phyloP scores from a whole-genome alignment of 2,797 vertebrate species.

The Halcyon leucocephala region DNA sequence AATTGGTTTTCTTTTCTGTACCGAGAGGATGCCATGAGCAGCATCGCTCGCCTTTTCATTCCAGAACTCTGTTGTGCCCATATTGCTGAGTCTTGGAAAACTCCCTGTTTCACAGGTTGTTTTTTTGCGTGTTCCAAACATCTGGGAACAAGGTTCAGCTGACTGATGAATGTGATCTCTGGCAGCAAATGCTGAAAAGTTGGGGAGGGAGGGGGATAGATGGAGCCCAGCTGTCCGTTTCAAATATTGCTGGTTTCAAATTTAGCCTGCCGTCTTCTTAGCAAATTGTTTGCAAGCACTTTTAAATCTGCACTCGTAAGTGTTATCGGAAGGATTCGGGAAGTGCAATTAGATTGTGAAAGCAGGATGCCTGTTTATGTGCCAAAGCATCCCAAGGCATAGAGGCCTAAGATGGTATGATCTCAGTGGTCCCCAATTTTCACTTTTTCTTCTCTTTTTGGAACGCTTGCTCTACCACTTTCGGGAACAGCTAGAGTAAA shows the following conservation, averaged over 20 bases:
- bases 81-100: slow-evolving; percentile 31
- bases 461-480: background rate
- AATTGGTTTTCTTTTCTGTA: slow-evolving; percentile 39
- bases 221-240: slow-evolving; percentile 30
- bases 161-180: slow-evolving; percentile 34
- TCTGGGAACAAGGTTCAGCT: slow-evolving; percentile 48
- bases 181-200: slow-evolving; percentile 11
- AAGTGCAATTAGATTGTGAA: background rate
- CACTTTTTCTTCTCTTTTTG: background rate
- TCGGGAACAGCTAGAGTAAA: background rate
- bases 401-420: background rate
- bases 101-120: background rate
- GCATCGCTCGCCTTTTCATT: slow-evolving; percentile 52
- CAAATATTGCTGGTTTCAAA: slow-evolving; percentile 11
- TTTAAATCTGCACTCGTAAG: background rate
- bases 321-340: background rate
- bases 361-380: background rate
- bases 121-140: slow-evolving; percentile 21
- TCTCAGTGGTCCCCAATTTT: background rate
- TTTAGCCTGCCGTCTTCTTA: slow-evolving; percentile 16
- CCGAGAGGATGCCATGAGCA: slow-evolving; percentile 1
- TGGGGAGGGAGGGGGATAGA: background rate
- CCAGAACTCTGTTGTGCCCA: background rate
- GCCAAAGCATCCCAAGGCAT: background rate
- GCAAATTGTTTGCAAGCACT: background rate